These are phyloP conservation scores for Rhagonycha lutea DNA, from an alignment of 2,888 invertebrate genomes.

Conservation along the genomic window DNA sequence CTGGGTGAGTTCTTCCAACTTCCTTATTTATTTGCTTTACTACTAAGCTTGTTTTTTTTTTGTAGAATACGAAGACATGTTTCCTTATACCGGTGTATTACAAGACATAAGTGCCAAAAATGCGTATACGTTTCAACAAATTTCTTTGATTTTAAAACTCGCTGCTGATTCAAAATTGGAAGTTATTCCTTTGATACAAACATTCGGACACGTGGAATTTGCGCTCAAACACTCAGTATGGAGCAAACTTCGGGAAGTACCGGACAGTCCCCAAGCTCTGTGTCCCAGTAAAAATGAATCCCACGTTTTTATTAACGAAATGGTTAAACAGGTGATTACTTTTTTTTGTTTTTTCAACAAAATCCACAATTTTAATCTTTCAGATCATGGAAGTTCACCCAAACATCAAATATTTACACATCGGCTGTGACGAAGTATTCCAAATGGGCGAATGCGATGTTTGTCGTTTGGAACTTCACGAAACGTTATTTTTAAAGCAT, in stretches of 20 bases:
- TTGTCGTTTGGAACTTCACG: slow-evolving; percentile 60
- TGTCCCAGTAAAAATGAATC: slow-evolving; percentile 71
- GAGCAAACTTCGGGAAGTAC: slow-evolving; percentile 66
- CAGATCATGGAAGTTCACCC: slow-evolving; percentile 50
- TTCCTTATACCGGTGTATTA: slow-evolving; percentile 69
- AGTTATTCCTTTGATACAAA: slow-evolving; percentile 76
- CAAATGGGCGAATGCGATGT: slow-evolving; percentile 70
- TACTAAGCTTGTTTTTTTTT: background rate
- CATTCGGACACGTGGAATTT: slow-evolving; percentile 78
- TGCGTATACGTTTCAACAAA: slow-evolving; percentile 63
- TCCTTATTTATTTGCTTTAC: background rate
- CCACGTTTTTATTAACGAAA: slow-evolving; percentile 64
- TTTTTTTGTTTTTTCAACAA: background rate
- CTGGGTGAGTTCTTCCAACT: slow-evolving; percentile 41
- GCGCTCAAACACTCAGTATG: slow-evolving; percentile 69
- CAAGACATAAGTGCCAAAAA: slow-evolving; percentile 60
- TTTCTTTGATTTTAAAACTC: slow-evolving; percentile 62
- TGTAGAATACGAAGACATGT: slow-evolving; percentile 82
- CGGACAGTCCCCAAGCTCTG: slow-evolving; percentile 70
- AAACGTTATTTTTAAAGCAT: slow-evolving; percentile 67
- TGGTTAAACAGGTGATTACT: slow-evolving; percentile 68
- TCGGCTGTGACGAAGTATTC: slow-evolving; percentile 77
- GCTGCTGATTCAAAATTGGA: slow-evolving; percentile 64
- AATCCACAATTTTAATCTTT: background rate
- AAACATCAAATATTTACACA: slow-evolving; percentile 62